Conservation (phyloP, 2,797 vertebrate genomes). For the Graptemys geographica region DNA sequence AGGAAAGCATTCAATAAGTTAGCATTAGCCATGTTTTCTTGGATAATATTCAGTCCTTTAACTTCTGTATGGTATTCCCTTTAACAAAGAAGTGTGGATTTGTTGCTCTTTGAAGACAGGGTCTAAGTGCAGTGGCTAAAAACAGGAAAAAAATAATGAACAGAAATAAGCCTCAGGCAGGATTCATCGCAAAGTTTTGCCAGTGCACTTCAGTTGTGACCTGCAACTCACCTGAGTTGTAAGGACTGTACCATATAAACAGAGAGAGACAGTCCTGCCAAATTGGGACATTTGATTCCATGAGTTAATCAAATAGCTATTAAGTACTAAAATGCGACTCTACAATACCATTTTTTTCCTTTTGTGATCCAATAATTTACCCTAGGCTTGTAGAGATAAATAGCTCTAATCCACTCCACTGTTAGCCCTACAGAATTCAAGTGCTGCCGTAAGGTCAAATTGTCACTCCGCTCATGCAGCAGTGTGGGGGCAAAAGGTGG, state of each 20-base stretch:
- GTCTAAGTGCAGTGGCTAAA: not conserved
- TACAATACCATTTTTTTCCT: not conserved
- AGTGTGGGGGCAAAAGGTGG: not conserved
- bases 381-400: constrained; percentile 55
- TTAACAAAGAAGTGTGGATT: not conserved
- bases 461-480: constrained; percentile 64
- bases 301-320: constrained; percentile 32
- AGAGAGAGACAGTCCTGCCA: constrained; percentile 27
- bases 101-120: accelerated
- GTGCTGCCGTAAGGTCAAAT: constrained; percentile 58
- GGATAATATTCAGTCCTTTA: not conserved
- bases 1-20: not conserved
- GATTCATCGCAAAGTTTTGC: not conserved
- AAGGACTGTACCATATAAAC: not conserved
- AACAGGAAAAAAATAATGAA: not conserved
- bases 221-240: constrained; percentile 6
- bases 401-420: constrained; percentile 47
- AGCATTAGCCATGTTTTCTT: not conserved
- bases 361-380: constrained; percentile 63
- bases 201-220: not conserved
- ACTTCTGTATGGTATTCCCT: not conserved
- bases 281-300: constrained; percentile 56
- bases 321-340: constrained; percentile 44
- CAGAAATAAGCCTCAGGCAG: not conserved
- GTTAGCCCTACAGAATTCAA: constrained; percentile 17